Evolutionary conservation across 2,888 invertebrate genomes (phyloP).

Genomic region (Cotesia congregata): DNA sequence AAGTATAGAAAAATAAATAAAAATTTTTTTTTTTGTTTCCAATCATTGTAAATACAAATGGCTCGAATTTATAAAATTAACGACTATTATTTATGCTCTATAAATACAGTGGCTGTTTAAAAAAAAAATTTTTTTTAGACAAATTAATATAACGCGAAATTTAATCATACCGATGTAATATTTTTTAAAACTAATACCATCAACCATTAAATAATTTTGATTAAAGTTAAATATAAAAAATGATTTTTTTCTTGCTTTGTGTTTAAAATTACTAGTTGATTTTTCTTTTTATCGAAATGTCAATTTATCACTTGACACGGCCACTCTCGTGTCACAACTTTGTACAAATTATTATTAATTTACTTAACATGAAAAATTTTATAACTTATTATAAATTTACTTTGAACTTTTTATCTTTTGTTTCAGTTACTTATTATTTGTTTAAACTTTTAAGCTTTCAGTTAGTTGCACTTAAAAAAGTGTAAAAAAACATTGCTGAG

Average conservation of each 20-base stretch:
- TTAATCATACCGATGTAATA: background rate
- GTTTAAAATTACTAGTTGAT: slow-evolving; percentile 3
- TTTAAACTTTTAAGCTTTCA: slow-evolving; percentile 27
- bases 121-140: background rate
- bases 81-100: background rate
- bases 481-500: slow-evolving; percentile 50
- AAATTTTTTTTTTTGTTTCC: slow-evolving; percentile 16
- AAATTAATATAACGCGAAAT: background rate
- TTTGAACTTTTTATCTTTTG: slow-evolving; percentile 50
- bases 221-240: no score
- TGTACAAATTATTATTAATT: slow-evolving; percentile 43
- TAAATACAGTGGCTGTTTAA: background rate
- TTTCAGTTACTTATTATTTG: slow-evolving; percentile 26
- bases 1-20: background rate
- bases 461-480: slow-evolving; percentile 44
- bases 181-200: background rate
- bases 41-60: slow-evolving; percentile 17
- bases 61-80: slow-evolving; percentile 26
- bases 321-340: slow-evolving; percentile 35
- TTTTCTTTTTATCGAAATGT: slow-evolving; percentile 17
- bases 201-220: no score
- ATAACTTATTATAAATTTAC: slow-evolving; percentile 47
- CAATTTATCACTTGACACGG: slow-evolving; percentile 49
- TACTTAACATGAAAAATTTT: slow-evolving; percentile 47
- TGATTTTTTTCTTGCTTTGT: slow-evolving; percentile 6